Evolutionary conservation across 2,888 invertebrate species (phyloP).

Genomic region (Ptilodon capucinus): DNA sequence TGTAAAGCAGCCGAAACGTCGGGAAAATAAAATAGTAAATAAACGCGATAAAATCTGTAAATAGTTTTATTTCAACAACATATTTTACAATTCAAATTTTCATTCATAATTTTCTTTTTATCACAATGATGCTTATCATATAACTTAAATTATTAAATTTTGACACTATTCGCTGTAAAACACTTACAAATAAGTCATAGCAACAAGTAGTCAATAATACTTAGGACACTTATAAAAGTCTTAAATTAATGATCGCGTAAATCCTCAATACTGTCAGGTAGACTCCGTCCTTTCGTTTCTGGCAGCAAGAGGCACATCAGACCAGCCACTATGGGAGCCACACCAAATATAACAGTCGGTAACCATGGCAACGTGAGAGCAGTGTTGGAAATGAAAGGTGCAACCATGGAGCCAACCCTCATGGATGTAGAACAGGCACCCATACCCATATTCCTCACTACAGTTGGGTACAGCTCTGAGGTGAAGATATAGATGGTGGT

Average conservation of each 20-base stretch:
- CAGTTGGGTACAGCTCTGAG: conserved; percentile 94
- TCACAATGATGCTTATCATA: neutral
- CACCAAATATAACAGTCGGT: conserved; percentile 88
- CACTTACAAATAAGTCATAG: neutral
- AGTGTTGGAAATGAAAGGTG: conserved; percentile 90
- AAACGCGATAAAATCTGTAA: too few species aligned
- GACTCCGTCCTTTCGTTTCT: conserved; percentile 87
- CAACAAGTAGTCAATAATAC: neutral
- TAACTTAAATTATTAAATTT: too few species aligned
- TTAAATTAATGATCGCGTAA: neutral
- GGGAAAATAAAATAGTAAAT: too few species aligned
- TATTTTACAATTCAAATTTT: too few species aligned
- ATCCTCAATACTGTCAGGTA: conserved; percentile 90
- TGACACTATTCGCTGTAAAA: too few species aligned
- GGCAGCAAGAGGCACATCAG: conserved; percentile 86
- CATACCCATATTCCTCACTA: conserved; percentile 92
- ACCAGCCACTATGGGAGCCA: conserved; percentile 85
- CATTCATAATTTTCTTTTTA: neutral
- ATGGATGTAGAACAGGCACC: conserved; percentile 93
- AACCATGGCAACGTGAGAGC: conserved; percentile 79
- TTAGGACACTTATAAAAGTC: neutral
- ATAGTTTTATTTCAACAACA: too few species aligned
- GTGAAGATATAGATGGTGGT: conserved; percentile 92
- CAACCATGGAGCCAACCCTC: conserved; percentile 91
- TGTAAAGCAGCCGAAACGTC: too few species aligned